Evolutionary conservation across 2,113 vertebrate species (phyloP).

Genomic region (Psilopogon haemacephalus): DNA sequence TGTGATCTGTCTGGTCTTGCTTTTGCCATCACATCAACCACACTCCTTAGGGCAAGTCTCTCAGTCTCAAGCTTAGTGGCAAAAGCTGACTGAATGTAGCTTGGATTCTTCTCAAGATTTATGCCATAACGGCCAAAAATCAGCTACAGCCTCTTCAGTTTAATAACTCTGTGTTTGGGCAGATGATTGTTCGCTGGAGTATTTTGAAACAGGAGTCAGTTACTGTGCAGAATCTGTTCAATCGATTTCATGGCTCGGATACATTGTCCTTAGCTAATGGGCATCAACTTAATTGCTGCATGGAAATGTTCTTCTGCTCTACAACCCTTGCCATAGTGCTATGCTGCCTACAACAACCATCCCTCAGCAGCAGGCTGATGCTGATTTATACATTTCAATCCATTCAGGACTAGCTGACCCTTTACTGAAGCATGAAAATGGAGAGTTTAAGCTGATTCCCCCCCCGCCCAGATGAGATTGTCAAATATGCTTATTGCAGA

Average conservation of each 20-base stretch:
- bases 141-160: neutral
- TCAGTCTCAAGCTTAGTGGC: neutral
- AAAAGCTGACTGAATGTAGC: neutral
- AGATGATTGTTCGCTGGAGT: neutral
- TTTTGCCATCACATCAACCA: neutral
- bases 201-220: neutral
- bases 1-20: neutral
- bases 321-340: neutral
- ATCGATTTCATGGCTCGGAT: neutral
- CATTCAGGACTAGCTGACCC: constrained; percentile 47
- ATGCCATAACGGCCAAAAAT: neutral
- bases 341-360: neutral
- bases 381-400: constrained; percentile 65
- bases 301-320: neutral
- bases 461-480: constrained; percentile 53
- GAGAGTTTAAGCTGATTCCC: constrained; percentile 44
- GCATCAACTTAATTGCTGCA: neutral
- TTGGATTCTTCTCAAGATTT: neutral
- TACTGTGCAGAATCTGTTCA: neutral
- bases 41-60: neutral
- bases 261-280: neutral
- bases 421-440: constrained; percentile 60
- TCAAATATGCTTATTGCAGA: constrained; percentile 41
- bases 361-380: neutral
- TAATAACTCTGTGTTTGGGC: neutral